A percentile compares a stretch with the other conserved stretches of the same genome.
Evolutionary conservation across 2,888 invertebrate genomes (phyloP).

Genomic region (Podabrus alpinus): DNA sequence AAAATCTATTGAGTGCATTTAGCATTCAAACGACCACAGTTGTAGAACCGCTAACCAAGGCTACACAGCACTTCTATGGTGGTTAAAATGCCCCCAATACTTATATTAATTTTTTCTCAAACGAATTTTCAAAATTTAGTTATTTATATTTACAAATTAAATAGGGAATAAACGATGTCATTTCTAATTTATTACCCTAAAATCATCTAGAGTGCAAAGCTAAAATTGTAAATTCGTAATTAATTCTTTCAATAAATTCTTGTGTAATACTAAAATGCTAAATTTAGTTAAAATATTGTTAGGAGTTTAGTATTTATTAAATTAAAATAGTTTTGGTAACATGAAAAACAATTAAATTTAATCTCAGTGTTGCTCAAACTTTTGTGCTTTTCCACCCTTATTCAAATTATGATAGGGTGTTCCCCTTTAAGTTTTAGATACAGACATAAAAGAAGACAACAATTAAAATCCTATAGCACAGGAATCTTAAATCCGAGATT

Average conservation of each 20-base stretch:
- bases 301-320: neutral
- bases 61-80: neutral
- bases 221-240: neutral
- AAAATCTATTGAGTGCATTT: neutral
- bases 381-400: neutral
- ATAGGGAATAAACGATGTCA: neutral
- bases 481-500: no score
- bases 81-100: neutral
- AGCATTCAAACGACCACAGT: neutral
- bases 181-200: neutral
- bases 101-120: neutral
- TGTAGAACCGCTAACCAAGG: neutral
- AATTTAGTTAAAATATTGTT: neutral
- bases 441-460: no score
- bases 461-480: no score
- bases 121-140: neutral
- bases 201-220: neutral
- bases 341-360: neutral
- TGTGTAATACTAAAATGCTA: neutral
- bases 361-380: neutral
- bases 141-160: neutral
- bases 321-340: neutral
- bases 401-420: neutral
- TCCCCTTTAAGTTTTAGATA: no score
- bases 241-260: neutral